Percentiles rank a stretch among this genome's conserved stretches.
Conservation (phyloP, 1,140 invertebrate species). For the Doryteuthis pealeii region DNA sequence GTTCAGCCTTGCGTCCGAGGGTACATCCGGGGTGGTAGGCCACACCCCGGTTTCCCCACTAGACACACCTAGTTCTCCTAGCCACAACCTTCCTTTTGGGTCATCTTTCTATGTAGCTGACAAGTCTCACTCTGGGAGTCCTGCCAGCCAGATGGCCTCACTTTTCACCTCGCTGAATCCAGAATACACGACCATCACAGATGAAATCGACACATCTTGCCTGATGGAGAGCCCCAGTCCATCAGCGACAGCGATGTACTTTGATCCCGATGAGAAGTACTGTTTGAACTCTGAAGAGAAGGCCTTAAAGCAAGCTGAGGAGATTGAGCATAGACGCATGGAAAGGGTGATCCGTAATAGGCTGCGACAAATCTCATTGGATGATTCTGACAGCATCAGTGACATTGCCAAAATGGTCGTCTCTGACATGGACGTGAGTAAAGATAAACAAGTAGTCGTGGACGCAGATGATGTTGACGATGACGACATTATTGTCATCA, state of each 20-base stretch:
- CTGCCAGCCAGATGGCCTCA: slow-evolving; percentile 61
- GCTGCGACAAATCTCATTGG: slow-evolving; percentile 64
- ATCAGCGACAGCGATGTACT: too few species aligned
- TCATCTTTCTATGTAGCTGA: slow-evolving; percentile 9
- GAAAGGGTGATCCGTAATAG: slow-evolving; percentile 82
- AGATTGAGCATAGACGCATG: slow-evolving; percentile 87
- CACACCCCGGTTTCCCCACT: slow-evolving; percentile 15
- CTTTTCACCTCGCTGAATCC: slow-evolving; percentile 79
- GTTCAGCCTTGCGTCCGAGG: not conserved
- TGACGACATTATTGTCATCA: slow-evolving; percentile 9
- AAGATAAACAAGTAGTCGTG: slow-evolving; percentile 19
- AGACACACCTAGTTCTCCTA: slow-evolving; percentile 24
- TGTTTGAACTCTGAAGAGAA: slow-evolving; percentile 71
- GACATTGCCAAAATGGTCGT: slow-evolving; percentile 52
- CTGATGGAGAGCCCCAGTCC: slow-evolving; percentile 78
- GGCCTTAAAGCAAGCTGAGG: slow-evolving; percentile 78
- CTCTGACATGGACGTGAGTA: slow-evolving; percentile 37
- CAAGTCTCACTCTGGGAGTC: not conserved
- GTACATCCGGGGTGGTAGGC: not conserved
- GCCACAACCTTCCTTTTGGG: slow-evolving; percentile 60
- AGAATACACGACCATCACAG: slow-evolving; percentile 92
- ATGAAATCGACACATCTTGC: slow-evolving; percentile 81
- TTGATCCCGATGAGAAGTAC: slow-evolving; percentile 60
- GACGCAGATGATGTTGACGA: slow-evolving; percentile 26
- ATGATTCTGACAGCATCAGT: slow-evolving; percentile 54